These are phyloP conservation scores for Mesopsocus fuscifrons DNA, from an alignment of 2,888 invertebrate species.

Conservation along the genomic window DNA sequence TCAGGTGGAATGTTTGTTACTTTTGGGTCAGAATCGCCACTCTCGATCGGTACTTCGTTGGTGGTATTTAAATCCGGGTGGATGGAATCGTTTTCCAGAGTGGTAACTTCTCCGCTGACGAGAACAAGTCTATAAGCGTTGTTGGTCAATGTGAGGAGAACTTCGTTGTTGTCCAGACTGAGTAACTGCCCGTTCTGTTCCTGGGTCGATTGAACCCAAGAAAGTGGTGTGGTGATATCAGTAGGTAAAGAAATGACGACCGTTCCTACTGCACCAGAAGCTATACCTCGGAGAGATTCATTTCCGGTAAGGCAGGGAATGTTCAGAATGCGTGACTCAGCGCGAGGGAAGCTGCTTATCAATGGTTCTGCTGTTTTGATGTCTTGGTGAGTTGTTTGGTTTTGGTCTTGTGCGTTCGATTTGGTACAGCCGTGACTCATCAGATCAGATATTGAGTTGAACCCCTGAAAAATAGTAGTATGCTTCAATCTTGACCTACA, in stretches of 20 bases:
- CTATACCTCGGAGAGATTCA: no score
- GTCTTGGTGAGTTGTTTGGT: not conserved
- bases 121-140: not conserved
- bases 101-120: not conserved
- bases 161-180: slow-evolving; percentile 5
- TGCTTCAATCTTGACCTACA: no score
- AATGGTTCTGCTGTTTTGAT: not conserved
- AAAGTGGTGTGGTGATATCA: no score
- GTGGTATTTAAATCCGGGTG: no score
- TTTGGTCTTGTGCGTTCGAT: not conserved
- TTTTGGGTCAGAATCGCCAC: no score
- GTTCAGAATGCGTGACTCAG: no score
- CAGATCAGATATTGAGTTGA: slow-evolving; percentile 7
- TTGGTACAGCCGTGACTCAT: not conserved
- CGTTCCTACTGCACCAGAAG: no score
- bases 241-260: no score
- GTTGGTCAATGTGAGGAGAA: not conserved
- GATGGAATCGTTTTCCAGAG: slow-evolving; percentile 2
- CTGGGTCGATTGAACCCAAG: not conserved
- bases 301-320: no score
- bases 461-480: not conserved
- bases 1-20: no score
- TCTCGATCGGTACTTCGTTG: no score
- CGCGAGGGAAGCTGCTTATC: not conserved
- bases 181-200: not conserved